phyloP scores from a whole-genome alignment of 2,888 invertebrate species.

The Pseudococcus jackbeardsleyi region DNA sequence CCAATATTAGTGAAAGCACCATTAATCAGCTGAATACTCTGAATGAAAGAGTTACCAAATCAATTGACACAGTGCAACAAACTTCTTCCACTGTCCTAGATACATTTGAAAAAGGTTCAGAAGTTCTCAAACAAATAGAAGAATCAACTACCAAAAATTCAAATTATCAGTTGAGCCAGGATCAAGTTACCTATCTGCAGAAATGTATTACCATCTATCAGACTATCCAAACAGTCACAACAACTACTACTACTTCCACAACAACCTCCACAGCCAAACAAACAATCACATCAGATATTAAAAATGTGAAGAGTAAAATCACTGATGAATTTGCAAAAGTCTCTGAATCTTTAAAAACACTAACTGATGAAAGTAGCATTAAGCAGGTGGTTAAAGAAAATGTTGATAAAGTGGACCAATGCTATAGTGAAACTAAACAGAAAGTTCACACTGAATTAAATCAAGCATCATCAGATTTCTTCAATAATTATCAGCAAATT shows the following conservation, averaged over 20 bases:
- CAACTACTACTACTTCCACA: not conserved
- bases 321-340: not conserved
- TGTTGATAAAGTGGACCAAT: not conserved
- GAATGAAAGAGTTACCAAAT: not conserved
- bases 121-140: slow-evolving; percentile 25
- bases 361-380: not conserved
- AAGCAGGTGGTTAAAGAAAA: slow-evolving; percentile 3
- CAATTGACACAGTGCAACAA: not conserved
- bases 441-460: not conserved
- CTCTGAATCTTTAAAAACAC: slow-evolving; percentile 14
- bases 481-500: slow-evolving; percentile 1
- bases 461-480: not conserved
- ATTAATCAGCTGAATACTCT: not conserved
- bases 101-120: slow-evolving; percentile 1
- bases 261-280: not conserved
- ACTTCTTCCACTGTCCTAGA: not conserved
- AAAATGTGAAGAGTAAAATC: not conserved
- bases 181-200: not conserved
- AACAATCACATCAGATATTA: not conserved
- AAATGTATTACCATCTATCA: not conserved
- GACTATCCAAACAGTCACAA: not conserved
- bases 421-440: slow-evolving; percentile 7
- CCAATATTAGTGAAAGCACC: not conserved
- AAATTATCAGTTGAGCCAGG: not conserved
- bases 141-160: not conserved